These are phyloP conservation scores for Echiichthys vipera DNA, from an alignment of 2,797 vertebrate species.

Conservation along the genomic window DNA sequence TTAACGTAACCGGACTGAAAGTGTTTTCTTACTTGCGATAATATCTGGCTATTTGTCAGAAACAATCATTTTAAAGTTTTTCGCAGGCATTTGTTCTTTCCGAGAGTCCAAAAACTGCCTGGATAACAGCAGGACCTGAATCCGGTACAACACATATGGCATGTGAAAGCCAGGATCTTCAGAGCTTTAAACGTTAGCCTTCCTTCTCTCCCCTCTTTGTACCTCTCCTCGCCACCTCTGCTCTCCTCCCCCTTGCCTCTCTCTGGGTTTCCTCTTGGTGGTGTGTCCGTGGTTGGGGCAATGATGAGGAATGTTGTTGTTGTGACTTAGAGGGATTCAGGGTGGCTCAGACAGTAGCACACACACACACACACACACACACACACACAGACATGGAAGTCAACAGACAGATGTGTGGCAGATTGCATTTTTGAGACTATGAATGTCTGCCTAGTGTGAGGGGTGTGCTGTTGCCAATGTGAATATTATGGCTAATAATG, in stretches of 20 bases:
- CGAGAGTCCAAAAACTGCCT: background rate
- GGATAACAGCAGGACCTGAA: background rate
- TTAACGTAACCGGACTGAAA: constrained; percentile 4
- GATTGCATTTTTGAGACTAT: constrained; percentile 54
- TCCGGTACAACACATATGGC: constrained; percentile 16
- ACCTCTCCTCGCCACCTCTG: constrained; percentile 47
- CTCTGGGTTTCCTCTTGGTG: constrained; percentile 59
- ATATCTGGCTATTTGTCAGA: background rate
- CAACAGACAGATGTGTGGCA: constrained; percentile 58
- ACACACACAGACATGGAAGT: constrained; percentile 16
- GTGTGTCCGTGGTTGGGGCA: constrained; percentile 66
- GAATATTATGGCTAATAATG: constrained; percentile 8
- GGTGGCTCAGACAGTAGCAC: constrained; percentile 71
- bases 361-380: constrained; percentile 43
- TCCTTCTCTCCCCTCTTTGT: constrained; percentile 37
- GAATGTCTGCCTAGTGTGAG: too few relatives aligned
- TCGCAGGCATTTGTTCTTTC: background rate
- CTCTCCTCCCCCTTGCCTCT: constrained; percentile 33
- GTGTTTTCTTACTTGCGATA: background rate
- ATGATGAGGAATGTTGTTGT: constrained; percentile 81
- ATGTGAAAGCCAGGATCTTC: constrained; percentile 18
- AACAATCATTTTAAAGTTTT: background rate
- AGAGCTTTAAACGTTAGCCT: constrained; percentile 22
- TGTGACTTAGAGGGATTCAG: constrained; percentile 71
- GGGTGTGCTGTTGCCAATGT: constrained; percentile 14